These are phyloP conservation scores for Notarius quadriscutis DNA, from an alignment of 2,113 vertebrate genomes.

Conservation along the genomic window DNA sequence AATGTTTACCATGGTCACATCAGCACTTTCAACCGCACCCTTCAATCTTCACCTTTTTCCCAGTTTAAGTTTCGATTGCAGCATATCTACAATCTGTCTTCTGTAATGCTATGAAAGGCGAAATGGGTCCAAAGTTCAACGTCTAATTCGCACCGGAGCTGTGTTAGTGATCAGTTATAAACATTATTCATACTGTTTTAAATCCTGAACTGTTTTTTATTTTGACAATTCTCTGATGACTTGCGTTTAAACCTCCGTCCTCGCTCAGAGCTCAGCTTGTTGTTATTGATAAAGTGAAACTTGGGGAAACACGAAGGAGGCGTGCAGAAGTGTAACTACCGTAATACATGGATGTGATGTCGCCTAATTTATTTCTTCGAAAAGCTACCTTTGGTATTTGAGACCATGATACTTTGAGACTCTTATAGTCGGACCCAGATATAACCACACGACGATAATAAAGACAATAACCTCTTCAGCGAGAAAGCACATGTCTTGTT, in stretches of 20 bases:
- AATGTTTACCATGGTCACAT: conserved; percentile 12
- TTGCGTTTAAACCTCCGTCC: neutral
- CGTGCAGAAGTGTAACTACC: neutral
- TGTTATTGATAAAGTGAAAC: conserved; percentile 51
- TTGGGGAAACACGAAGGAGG: conserved; percentile 62
- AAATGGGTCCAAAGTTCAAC: conserved; percentile 43
- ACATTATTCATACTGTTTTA: neutral
- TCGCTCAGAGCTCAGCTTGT: conserved; percentile 1
- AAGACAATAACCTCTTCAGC: neutral
- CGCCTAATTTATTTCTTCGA: too few species aligned
- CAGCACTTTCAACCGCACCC: neutral
- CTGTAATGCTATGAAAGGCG: conserved; percentile 33
- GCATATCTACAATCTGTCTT: conserved; percentile 31
- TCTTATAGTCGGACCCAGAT: neutral
- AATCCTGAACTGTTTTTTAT: neutral
- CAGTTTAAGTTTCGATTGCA: conserved; percentile 58
- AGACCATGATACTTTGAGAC: neutral
- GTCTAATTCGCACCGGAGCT: neutral
- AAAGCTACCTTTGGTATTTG: too few species aligned
- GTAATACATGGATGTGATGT: conserved; percentile 1
- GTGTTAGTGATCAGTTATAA: neutral
- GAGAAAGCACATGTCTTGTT: too few species aligned
- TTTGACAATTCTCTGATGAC: neutral
- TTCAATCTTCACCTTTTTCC: neutral
- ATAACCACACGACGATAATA: neutral